These are phyloP conservation scores for Centropus unirufus DNA, from an alignment of 2,113 vertebrate genomes.

Conservation along the genomic window DNA sequence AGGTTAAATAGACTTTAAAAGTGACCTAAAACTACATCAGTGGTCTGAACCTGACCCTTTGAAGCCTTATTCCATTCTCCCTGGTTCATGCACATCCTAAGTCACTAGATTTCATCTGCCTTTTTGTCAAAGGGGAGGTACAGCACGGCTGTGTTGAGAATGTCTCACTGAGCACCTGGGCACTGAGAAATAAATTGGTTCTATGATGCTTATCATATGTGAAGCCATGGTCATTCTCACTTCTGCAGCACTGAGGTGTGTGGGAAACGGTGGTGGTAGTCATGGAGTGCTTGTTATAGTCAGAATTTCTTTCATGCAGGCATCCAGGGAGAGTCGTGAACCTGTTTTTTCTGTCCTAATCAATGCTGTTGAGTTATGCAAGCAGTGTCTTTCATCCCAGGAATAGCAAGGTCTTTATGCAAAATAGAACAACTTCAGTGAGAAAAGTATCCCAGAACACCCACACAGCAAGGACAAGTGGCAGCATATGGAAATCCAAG, in stretches of 20 bases:
- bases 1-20: not conserved
- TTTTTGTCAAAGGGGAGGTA: not conserved
- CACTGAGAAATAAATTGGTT: not conserved
- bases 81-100: not conserved
- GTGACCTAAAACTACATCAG: not conserved
- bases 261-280: not conserved
- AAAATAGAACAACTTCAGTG: not conserved
- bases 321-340: not conserved
- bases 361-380: conserved; percentile 36
- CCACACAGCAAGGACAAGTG: not conserved
- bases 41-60: not conserved
- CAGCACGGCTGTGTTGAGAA: not conserved
- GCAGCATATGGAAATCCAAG: not conserved
- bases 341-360: conserved; percentile 58
- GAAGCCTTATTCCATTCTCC: not conserved
- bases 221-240: not conserved
- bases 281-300: not conserved
- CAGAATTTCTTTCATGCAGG: not conserved
- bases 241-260: not conserved
- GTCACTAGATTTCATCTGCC: not conserved
- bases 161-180: not conserved
- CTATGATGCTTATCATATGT: not conserved
- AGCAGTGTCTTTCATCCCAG: conserved; percentile 23
- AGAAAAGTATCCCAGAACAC: not conserved
- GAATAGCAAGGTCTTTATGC: conserved; percentile 16